Evolutionary conservation across 2,113 vertebrate genomes (phyloP), one percentile per base, ranked within the genome.

Genomic region (Acinonyx jubatus): DNA sequence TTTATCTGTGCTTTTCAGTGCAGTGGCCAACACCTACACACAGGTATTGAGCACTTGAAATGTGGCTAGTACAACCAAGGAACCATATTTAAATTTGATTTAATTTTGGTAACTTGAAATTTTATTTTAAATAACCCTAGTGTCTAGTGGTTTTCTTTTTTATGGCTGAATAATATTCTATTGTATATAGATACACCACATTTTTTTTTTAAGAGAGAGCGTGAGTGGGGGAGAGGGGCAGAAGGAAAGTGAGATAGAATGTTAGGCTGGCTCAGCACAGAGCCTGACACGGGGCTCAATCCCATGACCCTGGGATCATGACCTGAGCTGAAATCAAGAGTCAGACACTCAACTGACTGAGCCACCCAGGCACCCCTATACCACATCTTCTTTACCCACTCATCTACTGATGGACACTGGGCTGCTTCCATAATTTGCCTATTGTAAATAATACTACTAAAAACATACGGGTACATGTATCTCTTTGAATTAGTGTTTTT

Each of bases 81-180:
- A 92, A 68, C 1, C 14, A 91, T 48, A 83, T 93, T 91, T 65
- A 91, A 65, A 68, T 91, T 88, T 91, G 45, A n/a, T 27, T 91
- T 88, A 87, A 74, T 84, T 71, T 89, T 57, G 36, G 21, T 71
- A 79, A 91, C 11, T 87, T 87, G 50, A 55, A 38, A 83, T 71
- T 81, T 82, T 87, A 48, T 65, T 7, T 65, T 45, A 69, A 89
- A 48, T 38, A 55, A 15, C 13, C 14, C 27, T n/a, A 8, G 15
- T 82, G 18, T 89, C 85, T 71, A 90, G 71, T 89, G 36, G 33
- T 27, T 65, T 76, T 76, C 14, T 10, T 76, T 48, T 48, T 48
- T 29, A 76, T 76, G 41, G 41, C 14, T 48, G 41, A 25, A 4
- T 45, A 29, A 48, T 76, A 31, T 48, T 9, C 38, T 61, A 9